Evolutionary conservation across 2,888 invertebrate species (phyloP).

Genomic region (Cyrtodaria siliqua): DNA sequence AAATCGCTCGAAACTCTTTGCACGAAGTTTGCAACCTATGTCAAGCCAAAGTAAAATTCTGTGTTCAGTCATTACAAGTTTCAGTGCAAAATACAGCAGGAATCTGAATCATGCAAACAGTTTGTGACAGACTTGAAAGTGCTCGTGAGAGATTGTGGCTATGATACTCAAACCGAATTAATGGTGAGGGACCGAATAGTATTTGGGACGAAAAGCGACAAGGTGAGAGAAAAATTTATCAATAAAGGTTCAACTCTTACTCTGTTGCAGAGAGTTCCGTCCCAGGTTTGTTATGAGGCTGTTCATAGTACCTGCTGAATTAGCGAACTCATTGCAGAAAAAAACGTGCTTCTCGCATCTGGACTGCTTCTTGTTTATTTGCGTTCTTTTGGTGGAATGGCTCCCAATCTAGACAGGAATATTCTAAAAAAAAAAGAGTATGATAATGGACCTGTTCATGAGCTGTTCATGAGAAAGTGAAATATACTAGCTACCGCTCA

Average conservation of each 20-base stretch:
- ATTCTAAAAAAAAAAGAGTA: too few relatives aligned
- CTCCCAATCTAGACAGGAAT: too few relatives aligned
- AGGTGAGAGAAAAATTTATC: slow-evolving; percentile 51
- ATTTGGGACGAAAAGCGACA: slow-evolving; percentile 24
- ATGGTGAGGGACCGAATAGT: slow-evolving; percentile 59
- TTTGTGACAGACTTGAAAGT: slow-evolving; percentile 58
- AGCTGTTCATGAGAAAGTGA: too few relatives aligned
- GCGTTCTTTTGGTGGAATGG: too few relatives aligned
- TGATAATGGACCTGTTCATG: too few relatives aligned
- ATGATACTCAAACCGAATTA: slow-evolving; percentile 34
- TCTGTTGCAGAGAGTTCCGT: too few relatives aligned
- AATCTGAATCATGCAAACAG: slow-evolving; percentile 50
- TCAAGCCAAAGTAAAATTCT: slow-evolving; percentile 43
- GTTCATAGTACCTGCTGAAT: too few relatives aligned
- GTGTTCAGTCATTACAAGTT: slow-evolving; percentile 56
- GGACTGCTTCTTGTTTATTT: too few relatives aligned
- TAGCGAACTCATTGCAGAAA: too few relatives aligned
- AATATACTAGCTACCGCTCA: too few relatives aligned
- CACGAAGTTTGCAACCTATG: slow-evolving; percentile 32
- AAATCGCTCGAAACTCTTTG: slow-evolving; percentile 28
- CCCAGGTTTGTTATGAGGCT: too few relatives aligned
- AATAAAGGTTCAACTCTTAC: slow-evolving; percentile 49
- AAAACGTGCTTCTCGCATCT: too few relatives aligned
- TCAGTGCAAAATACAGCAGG: slow-evolving; percentile 35
- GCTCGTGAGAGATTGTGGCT: slow-evolving; percentile 55